Base-by-base conservation (phyloP, 2,888 invertebrate species). In the Sphaerophoria rueppellii region DNA sequence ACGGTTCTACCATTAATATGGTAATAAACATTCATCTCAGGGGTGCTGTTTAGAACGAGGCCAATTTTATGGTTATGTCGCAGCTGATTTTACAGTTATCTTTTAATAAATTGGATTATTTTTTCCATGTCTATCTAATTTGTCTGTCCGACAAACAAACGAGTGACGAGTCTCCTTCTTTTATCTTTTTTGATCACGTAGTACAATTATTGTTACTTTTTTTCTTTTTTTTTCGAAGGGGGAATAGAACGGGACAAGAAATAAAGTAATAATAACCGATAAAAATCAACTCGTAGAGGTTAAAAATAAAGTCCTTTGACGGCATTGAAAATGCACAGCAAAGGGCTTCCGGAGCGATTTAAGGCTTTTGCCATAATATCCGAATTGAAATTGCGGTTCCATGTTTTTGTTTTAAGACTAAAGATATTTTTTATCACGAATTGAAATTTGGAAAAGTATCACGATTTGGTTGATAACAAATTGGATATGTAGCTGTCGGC, bases 11-110 rank as follows among this genome's bases (percentile, higher is more conserved):
- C 85, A 81, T 85, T 85, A 85, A 85, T 85, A 81, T 85, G 85
- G 85, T 77, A 81, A 85, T 85, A 85, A 85, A 85, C 81, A 85
- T 85, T 85, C 81, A 85, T 85, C 85, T 85, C 85, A 77, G 73
- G 85, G 85, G 85, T 77, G 85, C 77, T 85, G 85, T 85, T 85
- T 85, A 81, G 85, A 85, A 85, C 81, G 81, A 81, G 85, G 77
- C 61, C 81, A 81, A 85, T 85, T 85, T 85, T 75, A 85, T 80
- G 85, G 85, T 85, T 85, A 85, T 81, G 81, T 77, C 73, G 81
- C 81, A 85, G 81, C 85, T 81, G 85, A 85, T 85, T 85, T 85
- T 85, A 76, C 76, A 85, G 81, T 85, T 85, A 85, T 85, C 76
- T 81, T 81, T 81, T 81, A 76, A 85, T 85, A 85, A 85, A 85